phyloP scores from a whole-genome alignment of 2,113 vertebrate species.

The Vimba vimba region DNA sequence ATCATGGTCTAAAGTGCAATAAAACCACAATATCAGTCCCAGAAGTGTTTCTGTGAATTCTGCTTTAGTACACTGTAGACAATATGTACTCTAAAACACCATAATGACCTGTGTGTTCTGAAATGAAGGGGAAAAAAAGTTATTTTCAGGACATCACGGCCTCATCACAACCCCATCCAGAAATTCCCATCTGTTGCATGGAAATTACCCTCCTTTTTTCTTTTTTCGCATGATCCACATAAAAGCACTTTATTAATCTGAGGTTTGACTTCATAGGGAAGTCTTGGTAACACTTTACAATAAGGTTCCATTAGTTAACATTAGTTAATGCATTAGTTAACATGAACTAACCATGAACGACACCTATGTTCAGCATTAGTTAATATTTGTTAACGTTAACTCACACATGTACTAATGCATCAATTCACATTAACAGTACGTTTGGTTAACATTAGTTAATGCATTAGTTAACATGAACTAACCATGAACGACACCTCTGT shows the following conservation, averaged over 20 bases:
- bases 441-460: no score
- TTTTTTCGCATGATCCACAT: neutral
- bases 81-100: neutral
- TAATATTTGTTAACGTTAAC: no score
- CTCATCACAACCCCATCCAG: neutral
- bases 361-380: no score
- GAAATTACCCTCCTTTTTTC: neutral
- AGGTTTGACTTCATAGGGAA: neutral
- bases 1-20: neutral
- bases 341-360: no score
- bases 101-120: neutral
- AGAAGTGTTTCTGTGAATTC: neutral
- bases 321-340: no score
- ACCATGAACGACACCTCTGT: no score
- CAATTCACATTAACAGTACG: no score
- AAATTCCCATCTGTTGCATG: neutral
- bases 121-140: neutral
- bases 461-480: no score
- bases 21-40: neutral
- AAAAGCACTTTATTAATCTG: slow-evolving; percentile 10
- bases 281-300: no score
- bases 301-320: no score
- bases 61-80: neutral
- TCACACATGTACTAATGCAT: no score
- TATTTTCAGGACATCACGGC: neutral